Conservation (phyloP, 2,113 vertebrate species). For the Ginglymostoma cirratum region DNA sequence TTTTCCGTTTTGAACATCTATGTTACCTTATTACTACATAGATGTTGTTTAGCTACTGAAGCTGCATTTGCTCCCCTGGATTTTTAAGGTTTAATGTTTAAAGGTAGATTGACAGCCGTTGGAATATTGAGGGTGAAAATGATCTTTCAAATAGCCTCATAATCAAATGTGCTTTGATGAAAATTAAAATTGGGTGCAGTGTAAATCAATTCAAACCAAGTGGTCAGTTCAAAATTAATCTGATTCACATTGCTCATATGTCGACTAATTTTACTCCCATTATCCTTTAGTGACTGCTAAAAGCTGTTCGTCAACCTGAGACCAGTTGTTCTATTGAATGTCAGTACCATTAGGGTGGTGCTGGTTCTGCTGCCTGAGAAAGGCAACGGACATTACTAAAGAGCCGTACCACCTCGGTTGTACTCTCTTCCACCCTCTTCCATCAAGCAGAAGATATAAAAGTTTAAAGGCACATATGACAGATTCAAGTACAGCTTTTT, state of each 20-base stretch:
- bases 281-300: not conserved
- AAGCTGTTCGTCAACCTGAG: too few species aligned
- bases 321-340: too few species aligned
- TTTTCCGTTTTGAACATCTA: not conserved
- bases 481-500: too few species aligned
- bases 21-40: not conserved
- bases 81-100: not conserved
- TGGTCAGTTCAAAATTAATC: not conserved
- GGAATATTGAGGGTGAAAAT: not conserved
- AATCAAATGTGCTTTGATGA: not conserved
- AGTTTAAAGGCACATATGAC: too few species aligned
- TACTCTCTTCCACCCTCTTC: too few species aligned
- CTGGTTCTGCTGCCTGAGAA: too few species aligned
- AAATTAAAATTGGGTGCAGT: not conserved
- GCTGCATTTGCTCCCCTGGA: not conserved
- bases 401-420: too few species aligned
- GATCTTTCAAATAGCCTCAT: not conserved
- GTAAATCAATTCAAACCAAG: too few species aligned
- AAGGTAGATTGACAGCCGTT: not conserved
- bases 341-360: too few species aligned
- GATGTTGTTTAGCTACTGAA: not conserved
- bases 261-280: not conserved
- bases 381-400: too few species aligned
- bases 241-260: not conserved
- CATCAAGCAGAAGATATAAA: too few species aligned